Base-by-base conservation (phyloP, 2,888 invertebrate species). In the Brachypterus glaber region DNA sequence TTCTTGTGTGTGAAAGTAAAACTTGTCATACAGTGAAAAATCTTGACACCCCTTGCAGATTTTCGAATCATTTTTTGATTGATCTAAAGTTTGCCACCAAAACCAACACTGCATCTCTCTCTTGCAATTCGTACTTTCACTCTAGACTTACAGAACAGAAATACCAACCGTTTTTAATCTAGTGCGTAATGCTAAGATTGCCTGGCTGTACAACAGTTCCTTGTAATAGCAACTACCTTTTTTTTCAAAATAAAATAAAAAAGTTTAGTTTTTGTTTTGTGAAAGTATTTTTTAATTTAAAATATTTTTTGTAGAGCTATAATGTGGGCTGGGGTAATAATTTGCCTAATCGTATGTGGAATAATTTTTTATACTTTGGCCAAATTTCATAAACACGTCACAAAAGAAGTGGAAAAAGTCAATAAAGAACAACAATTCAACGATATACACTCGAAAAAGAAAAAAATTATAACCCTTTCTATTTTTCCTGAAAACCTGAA, bases 291-390 rank as follows among this genome's bases (percentile, higher is more conserved):
- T 24, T n/a, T n/a, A n/a, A n/a, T 35, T 8, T 12, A 34, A 9
- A 7, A 27, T 12, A 34, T 32, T 16, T 18, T 21, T 59, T 67
- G 35, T 58, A 85, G 83, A 46, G 64, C 76, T 1, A 69, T 74
- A 45, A 81, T 86, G 74, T 88, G 88, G 88, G 64, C 77, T 1
- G 76, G 79, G 0, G 79, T 88, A 0, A 55, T 86, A 12, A 58
- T 79, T 3, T 79, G 81, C 3, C 62, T 87, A 4, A 55, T 83
- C 5, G 58, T 78, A 17, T 79, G 79, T 7, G 79, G 81, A 2
- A 66, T 71, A 0, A 68, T 79, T 33, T 82, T 86, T 55, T 75
- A 77, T 53, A 63, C 70, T 2, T 64, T 86, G 15, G 80, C 85
- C 0, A 64, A 63, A 37, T 74, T 72, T 52, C 76, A 80, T 49